A percentile compares a stretch with the other conserved stretches of the same genome.
Conservation (phyloP, 2,797 vertebrate species). For the Rhinoraja longicauda region DNA sequence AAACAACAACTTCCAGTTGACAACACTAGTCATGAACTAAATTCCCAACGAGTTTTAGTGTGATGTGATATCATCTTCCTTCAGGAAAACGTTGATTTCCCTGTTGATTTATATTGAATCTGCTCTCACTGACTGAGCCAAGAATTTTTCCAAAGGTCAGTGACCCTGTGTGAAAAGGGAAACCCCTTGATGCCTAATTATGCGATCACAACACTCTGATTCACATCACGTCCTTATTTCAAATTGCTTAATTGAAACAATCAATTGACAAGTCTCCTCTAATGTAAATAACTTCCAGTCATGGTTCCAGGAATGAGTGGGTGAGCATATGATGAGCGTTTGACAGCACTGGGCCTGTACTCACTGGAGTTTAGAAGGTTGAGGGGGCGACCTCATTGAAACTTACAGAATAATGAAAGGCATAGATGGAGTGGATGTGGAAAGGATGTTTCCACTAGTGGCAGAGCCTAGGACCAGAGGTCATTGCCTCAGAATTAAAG, state of each 20-base stretch:
- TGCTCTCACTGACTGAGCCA: not conserved
- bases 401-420: no score
- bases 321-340: no score
- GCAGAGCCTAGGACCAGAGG: no score
- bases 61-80: not conserved
- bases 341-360: no score
- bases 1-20: not conserved
- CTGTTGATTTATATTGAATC: not conserved
- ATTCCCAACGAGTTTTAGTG: no score
- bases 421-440: no score
- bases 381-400: no score
- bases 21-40: no score
- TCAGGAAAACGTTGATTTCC: not conserved
- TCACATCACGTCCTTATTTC: not conserved
- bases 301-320: no score
- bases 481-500: no score
- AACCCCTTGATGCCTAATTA: not conserved
- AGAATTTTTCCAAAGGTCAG: not conserved
- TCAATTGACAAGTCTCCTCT: not conserved
- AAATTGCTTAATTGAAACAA: not conserved
- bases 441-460: no score
- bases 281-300: not conserved
- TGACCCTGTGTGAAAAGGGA: conserved; percentile 7
- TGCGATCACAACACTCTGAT: not conserved
- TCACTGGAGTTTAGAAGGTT: no score